Conservation (phyloP, 2,888 invertebrate genomes). For the Polyploca ridens region DNA sequence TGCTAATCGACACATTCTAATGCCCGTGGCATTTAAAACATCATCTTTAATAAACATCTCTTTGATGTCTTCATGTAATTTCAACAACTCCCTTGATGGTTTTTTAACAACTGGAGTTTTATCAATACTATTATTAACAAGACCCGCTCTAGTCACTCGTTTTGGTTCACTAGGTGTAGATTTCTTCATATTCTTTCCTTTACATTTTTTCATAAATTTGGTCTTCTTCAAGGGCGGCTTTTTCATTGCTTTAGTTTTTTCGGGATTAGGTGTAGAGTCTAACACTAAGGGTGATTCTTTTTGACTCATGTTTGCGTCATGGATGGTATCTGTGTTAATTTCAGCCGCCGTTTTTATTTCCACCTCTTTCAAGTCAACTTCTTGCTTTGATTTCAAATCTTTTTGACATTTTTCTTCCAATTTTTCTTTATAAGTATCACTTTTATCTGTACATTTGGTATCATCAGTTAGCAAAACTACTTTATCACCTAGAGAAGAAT, state of each 20-base stretch:
- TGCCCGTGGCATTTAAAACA: slow-evolving; percentile 85
- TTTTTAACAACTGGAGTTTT: slow-evolving; percentile 44
- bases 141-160: slow-evolving; percentile 48
- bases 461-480: no score
- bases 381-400: not conserved
- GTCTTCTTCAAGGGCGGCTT: slow-evolving; percentile 29
- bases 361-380: not conserved
- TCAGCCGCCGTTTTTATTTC: not conserved
- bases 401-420: not conserved
- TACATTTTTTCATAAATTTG: slow-evolving; percentile 32
- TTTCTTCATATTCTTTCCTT: slow-evolving; percentile 29
- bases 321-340: not conserved
- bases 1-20: slow-evolving; percentile 86
- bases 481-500: not conserved
- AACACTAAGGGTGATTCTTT: not conserved
- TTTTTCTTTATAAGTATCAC: not conserved
- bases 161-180: slow-evolving; percentile 26
- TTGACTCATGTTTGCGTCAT: not conserved
- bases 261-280: not conserved
- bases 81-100: slow-evolving; percentile 81
- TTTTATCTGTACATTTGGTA: slow-evolving; percentile 8
- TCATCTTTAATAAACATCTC: slow-evolving; percentile 88
- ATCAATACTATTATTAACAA: slow-evolving; percentile 30
- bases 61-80: slow-evolving; percentile 88
- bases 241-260: slow-evolving; percentile 18